These are phyloP conservation scores for Ochotona princeps DNA, from an alignment of 2,113 vertebrate genomes.

Conservation along the genomic window DNA sequence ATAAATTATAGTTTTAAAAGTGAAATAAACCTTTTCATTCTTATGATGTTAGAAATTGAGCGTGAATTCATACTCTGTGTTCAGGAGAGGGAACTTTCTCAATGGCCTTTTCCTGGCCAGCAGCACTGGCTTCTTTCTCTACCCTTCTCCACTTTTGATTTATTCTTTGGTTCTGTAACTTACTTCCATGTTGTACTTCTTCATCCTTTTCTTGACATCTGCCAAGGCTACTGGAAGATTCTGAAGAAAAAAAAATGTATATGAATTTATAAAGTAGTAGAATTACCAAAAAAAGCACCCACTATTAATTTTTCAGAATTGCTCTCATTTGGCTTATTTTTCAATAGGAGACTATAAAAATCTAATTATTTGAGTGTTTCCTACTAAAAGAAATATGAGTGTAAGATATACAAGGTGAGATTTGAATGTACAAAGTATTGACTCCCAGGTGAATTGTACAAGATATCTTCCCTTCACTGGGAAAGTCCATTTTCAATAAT, in stretches of 20 bases:
- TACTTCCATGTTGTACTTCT: not conserved
- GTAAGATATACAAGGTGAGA: not conserved
- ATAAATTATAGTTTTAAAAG: conserved; percentile 8
- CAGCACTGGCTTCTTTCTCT: not conserved
- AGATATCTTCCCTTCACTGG: not conserved
- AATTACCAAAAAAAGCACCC: not conserved
- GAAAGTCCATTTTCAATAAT: not conserved
- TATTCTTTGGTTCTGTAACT: not conserved
- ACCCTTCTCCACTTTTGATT: not conserved
- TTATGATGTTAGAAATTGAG: not conserved
- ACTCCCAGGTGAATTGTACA: not conserved
- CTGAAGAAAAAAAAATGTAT: not conserved
- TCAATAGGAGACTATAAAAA: not conserved
- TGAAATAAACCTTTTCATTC: not conserved
- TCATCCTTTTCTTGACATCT: not conserved
- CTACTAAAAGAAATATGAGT: not conserved
- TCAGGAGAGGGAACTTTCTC: not conserved
- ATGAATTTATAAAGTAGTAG: not conserved
- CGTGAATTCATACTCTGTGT: not conserved
- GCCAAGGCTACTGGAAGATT: not conserved
- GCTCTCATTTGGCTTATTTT: conserved; percentile 3
- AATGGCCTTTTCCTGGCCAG: not conserved
- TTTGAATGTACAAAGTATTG: not conserved
- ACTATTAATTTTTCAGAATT: not conserved
- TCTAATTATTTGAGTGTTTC: not conserved